Percentiles rank a stretch among this genome's conserved stretches.
Conservation (phyloP, 2,888 invertebrate species). For the Drosophila neoperkinsi region DNA sequence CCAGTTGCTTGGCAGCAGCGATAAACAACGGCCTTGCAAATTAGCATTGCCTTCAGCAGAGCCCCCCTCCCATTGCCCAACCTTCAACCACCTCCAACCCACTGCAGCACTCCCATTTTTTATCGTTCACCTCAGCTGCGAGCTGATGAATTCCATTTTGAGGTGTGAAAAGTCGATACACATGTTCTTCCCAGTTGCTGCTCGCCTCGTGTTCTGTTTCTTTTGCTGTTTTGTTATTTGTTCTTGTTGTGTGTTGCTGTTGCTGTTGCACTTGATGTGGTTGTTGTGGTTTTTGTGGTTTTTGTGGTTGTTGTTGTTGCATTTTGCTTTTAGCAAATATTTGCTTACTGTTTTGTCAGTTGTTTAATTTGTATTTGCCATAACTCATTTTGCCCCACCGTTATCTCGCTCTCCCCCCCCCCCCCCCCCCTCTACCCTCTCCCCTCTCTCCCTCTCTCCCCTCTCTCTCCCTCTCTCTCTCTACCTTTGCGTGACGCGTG, state of each 20-base stretch:
- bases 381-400: constrained; percentile 28
- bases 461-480: no score
- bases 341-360: constrained; percentile 54
- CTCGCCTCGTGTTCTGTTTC: constrained; percentile 18
- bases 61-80: not conserved
- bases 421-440: not conserved
- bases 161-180: constrained; percentile 72
- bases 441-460: no score
- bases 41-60: constrained; percentile 58
- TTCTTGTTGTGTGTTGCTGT: constrained; percentile 16
- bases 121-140: constrained; percentile 45
- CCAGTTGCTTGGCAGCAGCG: constrained; percentile 43
- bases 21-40: constrained; percentile 74
- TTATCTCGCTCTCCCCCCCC: constrained; percentile 23
- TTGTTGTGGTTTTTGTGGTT: not conserved
- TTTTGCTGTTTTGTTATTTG: constrained; percentile 26
- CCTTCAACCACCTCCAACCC: not conserved
- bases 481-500: constrained; percentile 34
- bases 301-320: constrained; percentile 18
- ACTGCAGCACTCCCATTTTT: constrained; percentile 34
- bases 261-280: constrained; percentile 3
- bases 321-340: constrained; percentile 57
- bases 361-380: constrained; percentile 66
- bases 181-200: constrained; percentile 46
- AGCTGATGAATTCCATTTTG: constrained; percentile 50